phyloP scores from a whole-genome alignment of 2,797 vertebrate species.

The Echiichthys vipera region DNA sequence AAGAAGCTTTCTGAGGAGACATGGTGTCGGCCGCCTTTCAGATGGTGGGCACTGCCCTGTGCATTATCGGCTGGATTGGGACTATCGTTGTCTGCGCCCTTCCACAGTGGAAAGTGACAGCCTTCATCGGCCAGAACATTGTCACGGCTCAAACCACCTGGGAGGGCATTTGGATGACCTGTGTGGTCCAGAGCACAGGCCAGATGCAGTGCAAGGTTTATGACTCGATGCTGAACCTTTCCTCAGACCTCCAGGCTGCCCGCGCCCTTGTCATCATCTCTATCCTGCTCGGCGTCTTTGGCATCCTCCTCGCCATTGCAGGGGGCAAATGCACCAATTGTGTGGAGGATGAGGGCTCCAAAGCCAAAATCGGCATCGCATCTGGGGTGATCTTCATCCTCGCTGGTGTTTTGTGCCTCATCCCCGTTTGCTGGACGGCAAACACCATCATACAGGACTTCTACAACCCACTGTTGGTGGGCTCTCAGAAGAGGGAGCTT shows the following conservation, averaged over 20 bases:
- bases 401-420: constrained; percentile 85
- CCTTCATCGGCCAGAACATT: constrained; percentile 91
- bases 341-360: constrained; percentile 88
- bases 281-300: constrained; percentile 87
- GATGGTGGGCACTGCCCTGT: constrained; percentile 90
- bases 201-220: constrained; percentile 97
- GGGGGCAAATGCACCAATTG: constrained; percentile 97
- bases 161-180: constrained; percentile 97
- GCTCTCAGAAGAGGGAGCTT: constrained; percentile 88
- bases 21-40: constrained; percentile 93
- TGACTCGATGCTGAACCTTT: constrained; percentile 90
- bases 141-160: constrained; percentile 90
- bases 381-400: constrained; percentile 88
- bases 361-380: constrained; percentile 87
- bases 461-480: constrained; percentile 85
- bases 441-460: constrained; percentile 88
- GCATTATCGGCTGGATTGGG: constrained; percentile 92
- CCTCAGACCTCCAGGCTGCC: constrained; percentile 89
- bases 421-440: constrained; percentile 93
- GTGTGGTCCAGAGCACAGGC: constrained; percentile 95
- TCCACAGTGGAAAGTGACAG: constrained; percentile 93
- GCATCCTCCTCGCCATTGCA: constrained; percentile 83
- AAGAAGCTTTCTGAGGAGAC: constrained; percentile 26
- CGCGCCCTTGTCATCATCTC: constrained; percentile 88
- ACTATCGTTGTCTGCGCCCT: constrained; percentile 86